Evolutionary conservation across 2,113 vertebrate genomes (phyloP), one percentile per base, ranked within the genome.

Genomic region (Macaca mulatta): DNA sequence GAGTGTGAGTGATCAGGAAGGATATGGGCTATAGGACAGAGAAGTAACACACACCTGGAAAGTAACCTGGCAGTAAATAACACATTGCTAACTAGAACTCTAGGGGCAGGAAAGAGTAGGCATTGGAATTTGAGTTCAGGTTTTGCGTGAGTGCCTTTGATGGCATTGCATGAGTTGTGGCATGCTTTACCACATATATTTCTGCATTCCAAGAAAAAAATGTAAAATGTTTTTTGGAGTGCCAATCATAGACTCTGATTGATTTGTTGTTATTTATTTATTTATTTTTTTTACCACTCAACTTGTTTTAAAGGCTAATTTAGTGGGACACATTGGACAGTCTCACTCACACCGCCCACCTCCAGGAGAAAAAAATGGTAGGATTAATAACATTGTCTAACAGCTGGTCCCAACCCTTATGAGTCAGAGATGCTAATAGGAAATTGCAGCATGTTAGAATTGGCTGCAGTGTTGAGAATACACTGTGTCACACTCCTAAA

Each of bases 201-300:
- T 87, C 59, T 78, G 5, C 23, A 79, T 72, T 40, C 12, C n/a
- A 89, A 77, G n/a, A 81, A 17, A 59, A 83, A 86, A 69, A 74
- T 40, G 12, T 94, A 81, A 79, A 38, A 30, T 90, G 35, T 35
- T 90, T 75, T 59, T 79, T n/a, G 43, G 90, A 93, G 48, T 75
- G 13, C 12, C 61, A 40, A 2, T 50, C 4, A 1, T 38, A 45
- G 9, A 70, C 61, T 69, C 61, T 97, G 75, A 87, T 3, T 43
- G 20, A 89, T 90, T 40, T 38, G 38, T 38, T 38, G 38, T 38
- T 80, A 38, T 38, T 38, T 38, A 38, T 38, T 38, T 38, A 38
- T 38, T 38, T 38, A 38, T 38, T 38, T 38, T 2, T 38, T 38
- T 86, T 50, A 43, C 9, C 13, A 59, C 35, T 90, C 22, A 87